Evolutionary conservation across 2,113 vertebrate species (phyloP).

Genomic region (Arvicanthis niloticus): DNA sequence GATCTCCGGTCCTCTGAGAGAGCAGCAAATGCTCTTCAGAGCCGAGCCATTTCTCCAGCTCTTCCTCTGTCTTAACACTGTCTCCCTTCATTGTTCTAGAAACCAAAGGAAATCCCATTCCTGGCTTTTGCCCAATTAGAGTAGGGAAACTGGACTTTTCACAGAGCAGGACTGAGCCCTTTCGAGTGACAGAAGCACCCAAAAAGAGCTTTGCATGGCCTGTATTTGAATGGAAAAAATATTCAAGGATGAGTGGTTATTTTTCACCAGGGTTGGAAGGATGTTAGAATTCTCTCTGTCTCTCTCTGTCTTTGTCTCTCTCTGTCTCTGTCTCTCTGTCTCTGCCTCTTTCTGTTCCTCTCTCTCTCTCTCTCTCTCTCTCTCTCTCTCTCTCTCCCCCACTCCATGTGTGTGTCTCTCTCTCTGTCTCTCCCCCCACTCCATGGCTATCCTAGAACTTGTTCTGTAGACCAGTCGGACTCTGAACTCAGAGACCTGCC

Average conservation of each 20-base stretch:
- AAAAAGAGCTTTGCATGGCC: not conserved
- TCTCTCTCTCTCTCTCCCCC: not conserved
- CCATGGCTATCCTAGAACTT: not conserved
- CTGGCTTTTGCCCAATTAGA: not conserved
- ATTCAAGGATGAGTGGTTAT: not conserved
- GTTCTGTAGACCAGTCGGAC: not conserved
- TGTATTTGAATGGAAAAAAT: constrained; percentile 38
- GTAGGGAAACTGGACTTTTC: not conserved
- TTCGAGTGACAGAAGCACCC: not conserved
- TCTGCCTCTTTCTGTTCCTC: too few relatives aligned
- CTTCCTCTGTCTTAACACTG: not conserved
- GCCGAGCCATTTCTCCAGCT: not conserved
- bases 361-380: too few relatives aligned
- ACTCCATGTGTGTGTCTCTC: too few relatives aligned
- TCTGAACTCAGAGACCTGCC: not conserved
- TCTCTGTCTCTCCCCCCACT: not conserved
- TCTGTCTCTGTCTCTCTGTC: not conserved
- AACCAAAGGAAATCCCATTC: not conserved
- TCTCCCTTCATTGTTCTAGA: not conserved
- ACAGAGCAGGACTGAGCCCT: not conserved
- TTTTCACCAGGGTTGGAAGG: not conserved
- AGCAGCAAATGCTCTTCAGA: not conserved
- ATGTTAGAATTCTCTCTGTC: not conserved
- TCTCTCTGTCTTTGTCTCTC: not conserved
- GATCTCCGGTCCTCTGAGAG: not conserved